These are phyloP conservation scores for Trichogramma pretiosum DNA, from an alignment of 1,140 invertebrate genomes.

Conservation along the genomic window DNA sequence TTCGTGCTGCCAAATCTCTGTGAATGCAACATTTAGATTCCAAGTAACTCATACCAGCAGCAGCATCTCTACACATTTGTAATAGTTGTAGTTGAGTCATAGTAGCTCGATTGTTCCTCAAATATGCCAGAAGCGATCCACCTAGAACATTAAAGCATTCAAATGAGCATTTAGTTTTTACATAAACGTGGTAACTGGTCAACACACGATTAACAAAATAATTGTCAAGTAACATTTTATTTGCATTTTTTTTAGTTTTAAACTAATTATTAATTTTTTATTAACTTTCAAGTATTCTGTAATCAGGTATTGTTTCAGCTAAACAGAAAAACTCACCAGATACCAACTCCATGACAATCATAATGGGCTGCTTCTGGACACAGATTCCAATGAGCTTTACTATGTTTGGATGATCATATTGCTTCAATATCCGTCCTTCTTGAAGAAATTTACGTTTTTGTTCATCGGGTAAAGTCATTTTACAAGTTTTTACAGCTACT, in stretches of 20 bases:
- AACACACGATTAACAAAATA: slow-evolving; percentile 9
- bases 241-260: too few species aligned
- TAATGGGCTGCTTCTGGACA: slow-evolving; percentile 95
- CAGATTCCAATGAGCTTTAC: slow-evolving; percentile 96
- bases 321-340: slow-evolving; percentile 55
- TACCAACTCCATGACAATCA: slow-evolving; percentile 99
- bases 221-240: too few species aligned
- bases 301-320: neutral
- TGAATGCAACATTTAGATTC: slow-evolving; percentile 96
- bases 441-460: slow-evolving; percentile 94
- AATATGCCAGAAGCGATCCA: slow-evolving; percentile 79
- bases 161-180: slow-evolving; percentile 1
- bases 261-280: too few species aligned
- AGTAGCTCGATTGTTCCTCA: slow-evolving; percentile 65
- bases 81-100: slow-evolving; percentile 67
- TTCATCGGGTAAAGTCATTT: slow-evolving; percentile 86
- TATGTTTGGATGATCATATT: slow-evolving; percentile 95
- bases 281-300: neutral
- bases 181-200: neutral
- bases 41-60: slow-evolving; percentile 90
- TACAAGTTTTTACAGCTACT: slow-evolving; percentile 94
- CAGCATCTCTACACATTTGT: slow-evolving; percentile 88
- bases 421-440: slow-evolving; percentile 90
- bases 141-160: slow-evolving; percentile 48
- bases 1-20: slow-evolving; percentile 87